A percentile compares a stretch with the other conserved stretches of the same genome.
Conservation (phyloP, 2,797 vertebrate genomes). For the Myripristis murdjan region DNA sequence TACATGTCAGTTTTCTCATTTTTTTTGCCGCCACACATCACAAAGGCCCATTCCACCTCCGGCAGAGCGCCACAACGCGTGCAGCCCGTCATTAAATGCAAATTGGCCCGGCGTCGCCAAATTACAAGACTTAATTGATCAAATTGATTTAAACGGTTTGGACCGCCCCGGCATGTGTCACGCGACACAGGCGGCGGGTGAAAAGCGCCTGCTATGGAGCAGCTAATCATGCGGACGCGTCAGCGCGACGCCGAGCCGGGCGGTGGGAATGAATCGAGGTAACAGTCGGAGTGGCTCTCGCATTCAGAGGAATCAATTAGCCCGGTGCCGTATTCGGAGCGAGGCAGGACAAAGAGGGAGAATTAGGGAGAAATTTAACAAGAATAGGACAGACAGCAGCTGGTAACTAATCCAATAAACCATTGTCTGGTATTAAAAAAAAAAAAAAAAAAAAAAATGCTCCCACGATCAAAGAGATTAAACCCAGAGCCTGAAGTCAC, state of each 20-base stretch:
- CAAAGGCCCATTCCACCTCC: slow-evolving; percentile 23
- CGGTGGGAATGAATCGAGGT: slow-evolving; percentile 26
- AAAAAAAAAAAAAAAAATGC: no score
- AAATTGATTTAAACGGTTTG: slow-evolving; percentile 1
- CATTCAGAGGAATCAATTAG: slow-evolving; percentile 55
- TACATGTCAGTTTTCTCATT: slow-evolving; percentile 6
- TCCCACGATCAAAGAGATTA: slow-evolving; percentile 60
- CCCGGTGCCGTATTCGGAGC: slow-evolving; percentile 40
- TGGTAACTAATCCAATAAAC: slow-evolving; percentile 70
- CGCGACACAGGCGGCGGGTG: neutral
- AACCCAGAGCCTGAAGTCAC: slow-evolving; percentile 45
- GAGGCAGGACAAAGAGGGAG: slow-evolving; percentile 44
- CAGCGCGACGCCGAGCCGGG: slow-evolving; percentile 4
- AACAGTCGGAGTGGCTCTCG: neutral
- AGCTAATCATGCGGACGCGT: neutral
- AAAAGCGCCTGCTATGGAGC: neutral
- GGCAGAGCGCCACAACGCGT: neutral
- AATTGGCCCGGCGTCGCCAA: neutral
- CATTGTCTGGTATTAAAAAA: slow-evolving; percentile 63
- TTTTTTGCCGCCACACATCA: no score
- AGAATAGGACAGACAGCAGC: slow-evolving; percentile 57
- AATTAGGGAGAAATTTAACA: slow-evolving; percentile 31
- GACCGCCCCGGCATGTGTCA: slow-evolving; percentile 22
- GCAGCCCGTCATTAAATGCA: slow-evolving; percentile 8
- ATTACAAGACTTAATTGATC: neutral